phyloP scores from a whole-genome alignment of 1,140 invertebrate genomes.

The Neodiprion pinetum region DNA sequence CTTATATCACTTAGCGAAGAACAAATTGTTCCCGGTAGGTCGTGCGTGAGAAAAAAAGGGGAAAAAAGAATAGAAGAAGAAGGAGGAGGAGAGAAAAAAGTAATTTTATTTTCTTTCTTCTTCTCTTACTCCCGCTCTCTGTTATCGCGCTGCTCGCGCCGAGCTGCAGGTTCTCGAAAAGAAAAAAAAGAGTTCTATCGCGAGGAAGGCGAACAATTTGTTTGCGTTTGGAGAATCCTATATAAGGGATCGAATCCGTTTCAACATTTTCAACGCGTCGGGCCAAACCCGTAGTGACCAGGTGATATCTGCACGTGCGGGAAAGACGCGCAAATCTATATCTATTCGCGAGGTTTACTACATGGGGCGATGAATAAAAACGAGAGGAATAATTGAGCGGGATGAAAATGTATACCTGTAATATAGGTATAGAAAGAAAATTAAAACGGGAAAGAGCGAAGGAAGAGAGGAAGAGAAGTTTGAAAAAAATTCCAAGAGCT shows the following conservation, averaged over 20 bases:
- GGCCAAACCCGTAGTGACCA: too few relatives aligned
- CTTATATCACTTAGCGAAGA: conserved; percentile 7
- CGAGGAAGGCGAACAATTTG: not conserved
- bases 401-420: too few relatives aligned
- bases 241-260: not conserved
- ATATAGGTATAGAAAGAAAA: not conserved
- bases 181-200: not conserved
- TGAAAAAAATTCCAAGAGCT: too few relatives aligned
- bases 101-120: not conserved
- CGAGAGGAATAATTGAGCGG: not conserved
- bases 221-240: not conserved
- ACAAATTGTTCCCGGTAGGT: conserved; percentile 1
- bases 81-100: not conserved
- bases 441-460: not conserved
- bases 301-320: too few relatives aligned
- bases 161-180: not conserved
- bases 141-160: not conserved
- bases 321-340: too few relatives aligned
- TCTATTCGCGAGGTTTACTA: too few relatives aligned
- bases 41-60: not conserved
- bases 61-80: not conserved
- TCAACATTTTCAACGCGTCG: not conserved
- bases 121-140: not conserved
- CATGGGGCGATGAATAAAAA: not conserved
- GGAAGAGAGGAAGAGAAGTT: not conserved